A percentile compares a stretch with the other conserved stretches of the same genome.
Evolutionary conservation across 37 sponge, comb jelly and placozoan species (phyloP).

Genomic region (Chondrilla cf. caribensis): DNA sequence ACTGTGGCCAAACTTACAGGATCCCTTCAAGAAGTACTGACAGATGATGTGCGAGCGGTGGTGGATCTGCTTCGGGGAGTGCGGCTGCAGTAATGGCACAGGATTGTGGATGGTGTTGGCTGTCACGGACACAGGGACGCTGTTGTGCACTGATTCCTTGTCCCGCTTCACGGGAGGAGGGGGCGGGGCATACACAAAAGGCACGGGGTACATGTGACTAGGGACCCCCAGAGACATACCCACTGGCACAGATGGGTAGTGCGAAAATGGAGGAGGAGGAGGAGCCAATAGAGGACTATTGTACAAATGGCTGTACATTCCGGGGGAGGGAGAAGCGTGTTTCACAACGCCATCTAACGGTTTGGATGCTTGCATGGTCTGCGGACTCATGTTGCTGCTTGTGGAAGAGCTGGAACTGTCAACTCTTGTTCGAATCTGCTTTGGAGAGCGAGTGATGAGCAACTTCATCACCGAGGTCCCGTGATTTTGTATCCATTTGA

Average conservation of each 20-base stretch:
- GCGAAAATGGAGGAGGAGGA: neutral
- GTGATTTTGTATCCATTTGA: constrained; percentile 69
- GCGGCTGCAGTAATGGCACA: neutral
- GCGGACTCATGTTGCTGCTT: neutral
- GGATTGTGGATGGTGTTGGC: neutral
- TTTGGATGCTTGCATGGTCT: neutral
- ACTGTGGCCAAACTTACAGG: constrained; percentile 67
- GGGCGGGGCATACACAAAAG: neutral
- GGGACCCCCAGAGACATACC: neutral
- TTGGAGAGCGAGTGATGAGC: constrained; percentile 69
- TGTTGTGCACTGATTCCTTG: constrained; percentile 5
- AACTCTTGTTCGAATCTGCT: constrained; percentile 12
- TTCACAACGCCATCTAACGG: neutral
- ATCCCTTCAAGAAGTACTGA: constrained; percentile 45
- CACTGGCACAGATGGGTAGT: neutral
- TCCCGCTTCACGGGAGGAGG: neutral
- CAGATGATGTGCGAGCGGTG: constrained; percentile 50
- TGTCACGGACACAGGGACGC: neutral
- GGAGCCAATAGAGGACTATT: too few species aligned
- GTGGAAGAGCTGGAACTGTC: neutral
- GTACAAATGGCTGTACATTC: neutral
- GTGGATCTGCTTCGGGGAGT: neutral
- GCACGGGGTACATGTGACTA: neutral
- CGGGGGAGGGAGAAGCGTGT: neutral
- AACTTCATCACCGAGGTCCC: constrained; percentile 63